Base-by-base conservation (phyloP, 2,113 vertebrate species). In the Lepisosteus osseus region DNA sequence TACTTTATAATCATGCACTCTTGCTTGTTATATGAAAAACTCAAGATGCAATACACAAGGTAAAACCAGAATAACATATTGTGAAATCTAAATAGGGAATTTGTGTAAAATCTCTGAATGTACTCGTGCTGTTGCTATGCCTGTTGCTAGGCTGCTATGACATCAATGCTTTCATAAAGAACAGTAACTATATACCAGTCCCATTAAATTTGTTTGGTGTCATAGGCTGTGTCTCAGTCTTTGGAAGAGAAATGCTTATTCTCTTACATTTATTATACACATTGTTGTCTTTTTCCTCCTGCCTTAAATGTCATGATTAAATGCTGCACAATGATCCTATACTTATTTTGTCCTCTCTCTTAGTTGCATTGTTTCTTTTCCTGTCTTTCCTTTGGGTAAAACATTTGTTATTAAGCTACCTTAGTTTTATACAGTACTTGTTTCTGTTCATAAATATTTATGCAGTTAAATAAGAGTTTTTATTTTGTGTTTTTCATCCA, bases 81-180 rank as follows among this genome's bases (percentile, higher is more conserved):
- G 62, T 11, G 17, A 65, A 43, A 65, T 43, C 3, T 65, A 65
- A 65, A 65, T 12, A 65, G 8, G 41, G 41, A 12, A 29, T 17
- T 65, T 43, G n/a, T 41, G 15, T 17, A 65, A 17, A 40, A 29
- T 65, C n/a, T 11, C 41, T 65, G 62, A 65, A 43, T 15, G 40
- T 41, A 65, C 62, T 12, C 41, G 13, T 29, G 11, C 62, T 65
- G 62, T 65, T 65, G 62, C 62, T 65, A 65, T 65, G 62, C 41
- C 62, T 65, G 62, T 65, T 65, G 62, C 62, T 65, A 65, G 17
- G 62, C 62, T 40, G 17, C n/a, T 65, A 41, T 43, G 29, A 65
- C 62, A 65, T 65, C 62, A 65, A 43, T 65, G 62, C 41, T 29
- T 65, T 40, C 29, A 65, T 65, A 65, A 41, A 65, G 15, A 65